Evolutionary conservation across 1,140 invertebrate genomes (phyloP).

Genomic region (Himalopsyche phryganea): DNA sequence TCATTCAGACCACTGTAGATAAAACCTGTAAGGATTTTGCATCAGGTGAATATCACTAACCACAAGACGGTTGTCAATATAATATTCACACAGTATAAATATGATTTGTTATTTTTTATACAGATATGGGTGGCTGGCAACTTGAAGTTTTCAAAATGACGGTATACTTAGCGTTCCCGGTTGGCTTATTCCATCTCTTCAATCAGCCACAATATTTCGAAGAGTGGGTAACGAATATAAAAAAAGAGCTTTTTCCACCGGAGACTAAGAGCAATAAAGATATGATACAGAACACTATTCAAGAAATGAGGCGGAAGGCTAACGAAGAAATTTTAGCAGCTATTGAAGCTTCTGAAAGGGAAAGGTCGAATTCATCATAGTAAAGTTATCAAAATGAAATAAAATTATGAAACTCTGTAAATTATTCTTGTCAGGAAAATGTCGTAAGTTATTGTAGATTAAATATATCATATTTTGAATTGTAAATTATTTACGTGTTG

Average conservation of each 20-base stretch:
- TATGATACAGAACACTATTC: conserved; percentile 57
- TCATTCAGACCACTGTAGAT: no score
- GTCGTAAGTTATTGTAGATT: neutral
- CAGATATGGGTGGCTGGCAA: conserved; percentile 71
- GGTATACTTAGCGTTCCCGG: conserved; percentile 82
- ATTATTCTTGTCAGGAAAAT: neutral
- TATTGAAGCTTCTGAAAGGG: conserved; percentile 6
- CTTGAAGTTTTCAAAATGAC: conserved; percentile 79
- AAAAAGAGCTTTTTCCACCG: conserved; percentile 67
- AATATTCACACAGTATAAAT: no score
- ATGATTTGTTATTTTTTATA: no score
- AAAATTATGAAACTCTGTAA: neutral
- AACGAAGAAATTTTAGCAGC: conserved; percentile 13
- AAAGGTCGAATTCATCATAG: neutral
- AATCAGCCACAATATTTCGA: conserved; percentile 82
- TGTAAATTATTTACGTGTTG: no score
- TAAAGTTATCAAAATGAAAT: neutral
- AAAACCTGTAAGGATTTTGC: no score
- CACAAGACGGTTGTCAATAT: no score
- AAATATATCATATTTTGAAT: conserved; percentile 1
- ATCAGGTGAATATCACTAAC: no score
- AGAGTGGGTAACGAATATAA: conserved; percentile 69
- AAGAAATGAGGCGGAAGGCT: conserved; percentile 55
- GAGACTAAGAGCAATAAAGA: conserved; percentile 56
- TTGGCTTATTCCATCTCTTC: conserved; percentile 77